Evolutionary conservation across 2,888 invertebrate species (phyloP).

Genomic region (Conomelus anceps): DNA sequence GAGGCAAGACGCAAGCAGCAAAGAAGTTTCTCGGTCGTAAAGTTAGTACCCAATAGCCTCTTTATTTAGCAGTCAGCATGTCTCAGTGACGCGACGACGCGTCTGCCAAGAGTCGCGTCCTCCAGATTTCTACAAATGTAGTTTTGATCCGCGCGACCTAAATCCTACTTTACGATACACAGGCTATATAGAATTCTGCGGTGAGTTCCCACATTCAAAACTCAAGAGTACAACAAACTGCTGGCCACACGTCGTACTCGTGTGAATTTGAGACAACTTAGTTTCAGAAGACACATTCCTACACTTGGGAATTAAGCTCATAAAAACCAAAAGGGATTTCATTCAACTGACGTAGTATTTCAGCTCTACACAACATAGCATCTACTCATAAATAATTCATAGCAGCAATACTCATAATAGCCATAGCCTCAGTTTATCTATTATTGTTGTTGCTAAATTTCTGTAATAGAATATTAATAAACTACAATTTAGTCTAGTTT

Average conservation of each 20-base stretch:
- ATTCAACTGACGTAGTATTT: too few species aligned
- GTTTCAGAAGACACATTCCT: background rate
- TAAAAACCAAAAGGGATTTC: too few species aligned
- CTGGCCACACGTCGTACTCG: background rate
- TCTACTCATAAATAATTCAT: too few species aligned
- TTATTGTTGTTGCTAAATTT: too few species aligned
- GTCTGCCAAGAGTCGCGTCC: background rate
- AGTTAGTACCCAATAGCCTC: background rate
- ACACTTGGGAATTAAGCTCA: too few species aligned
- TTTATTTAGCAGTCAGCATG: too few species aligned
- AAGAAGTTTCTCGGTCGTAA: background rate
- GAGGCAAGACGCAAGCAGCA: background rate
- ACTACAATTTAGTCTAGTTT: too few species aligned
- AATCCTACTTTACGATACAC: background rate
- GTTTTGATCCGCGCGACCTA: background rate
- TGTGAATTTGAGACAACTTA: background rate
- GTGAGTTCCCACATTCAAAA: background rate
- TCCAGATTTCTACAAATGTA: too few species aligned
- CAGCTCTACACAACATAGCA: too few species aligned
- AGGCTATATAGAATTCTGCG: background rate
- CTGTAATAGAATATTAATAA: too few species aligned
- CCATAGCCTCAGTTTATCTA: too few species aligned
- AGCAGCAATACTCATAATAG: too few species aligned
- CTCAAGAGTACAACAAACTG: background rate
- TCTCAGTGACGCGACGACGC: background rate